A percentile compares a stretch with the other conserved stretches of the same genome.
Evolutionary conservation across 2,888 invertebrate species (phyloP).

Genomic region (Apamea monoglypha): DNA sequence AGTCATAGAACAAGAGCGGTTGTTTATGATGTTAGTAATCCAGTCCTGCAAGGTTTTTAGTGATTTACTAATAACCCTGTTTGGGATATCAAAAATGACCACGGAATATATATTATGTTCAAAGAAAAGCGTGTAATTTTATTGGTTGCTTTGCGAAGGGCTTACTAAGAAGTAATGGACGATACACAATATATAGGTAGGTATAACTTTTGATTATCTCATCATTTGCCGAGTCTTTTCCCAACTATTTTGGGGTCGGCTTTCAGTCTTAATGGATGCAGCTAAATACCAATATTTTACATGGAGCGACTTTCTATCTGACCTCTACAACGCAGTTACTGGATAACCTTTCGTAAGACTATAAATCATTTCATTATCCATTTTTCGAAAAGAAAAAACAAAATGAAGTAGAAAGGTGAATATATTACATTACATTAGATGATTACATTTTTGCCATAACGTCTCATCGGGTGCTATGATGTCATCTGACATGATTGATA

Average conservation of each 20-base stretch:
- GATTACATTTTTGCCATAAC: neutral
- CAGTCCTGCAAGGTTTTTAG: too few relatives aligned
- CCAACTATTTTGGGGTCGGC: neutral
- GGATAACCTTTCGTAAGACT: neutral
- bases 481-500: conserved; percentile 42
- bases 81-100: neutral
- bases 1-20: too few relatives aligned
- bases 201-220: too few relatives aligned
- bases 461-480: neutral
- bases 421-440: too few relatives aligned
- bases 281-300: neutral
- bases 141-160: too few relatives aligned
- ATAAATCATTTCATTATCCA: neutral
- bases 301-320: neutral
- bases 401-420: neutral
- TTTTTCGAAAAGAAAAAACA: neutral
- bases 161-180: too few relatives aligned
- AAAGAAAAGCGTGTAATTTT: too few relatives aligned
- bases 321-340: neutral
- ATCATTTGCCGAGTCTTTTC: neutral
- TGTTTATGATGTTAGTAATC: too few relatives aligned
- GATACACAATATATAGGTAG: too few relatives aligned
- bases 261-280: neutral
- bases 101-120: neutral
- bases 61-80: too few relatives aligned